These are phyloP conservation scores for Anabas testudineus DNA, from an alignment of 2,797 vertebrate species.

Conservation along the genomic window DNA sequence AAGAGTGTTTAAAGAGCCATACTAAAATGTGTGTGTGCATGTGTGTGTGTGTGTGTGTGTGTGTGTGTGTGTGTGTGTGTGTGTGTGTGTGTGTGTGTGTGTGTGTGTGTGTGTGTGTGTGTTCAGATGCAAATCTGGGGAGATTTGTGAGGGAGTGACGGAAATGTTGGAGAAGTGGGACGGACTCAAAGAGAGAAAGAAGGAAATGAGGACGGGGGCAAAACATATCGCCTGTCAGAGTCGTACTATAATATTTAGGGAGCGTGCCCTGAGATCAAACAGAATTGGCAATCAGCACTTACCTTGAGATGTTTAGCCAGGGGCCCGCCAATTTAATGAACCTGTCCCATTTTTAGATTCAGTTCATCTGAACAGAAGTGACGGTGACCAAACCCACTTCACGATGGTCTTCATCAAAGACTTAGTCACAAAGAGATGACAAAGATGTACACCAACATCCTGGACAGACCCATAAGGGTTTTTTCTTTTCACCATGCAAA, in stretches of 20 bases:
- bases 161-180: neutral
- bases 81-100: too few relatives aligned
- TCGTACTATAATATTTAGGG: conserved; percentile 22
- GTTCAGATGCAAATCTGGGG: conserved; percentile 4
- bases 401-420: too few relatives aligned
- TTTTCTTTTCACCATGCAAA: too few relatives aligned
- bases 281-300: conserved; percentile 42
- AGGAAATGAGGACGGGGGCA: conserved; percentile 4
- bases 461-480: too few relatives aligned
- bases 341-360: conserved; percentile 3
- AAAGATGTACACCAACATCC: too few relatives aligned
- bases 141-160: too few relatives aligned
- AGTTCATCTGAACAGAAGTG: neutral
- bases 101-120: too few relatives aligned
- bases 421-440: too few relatives aligned
- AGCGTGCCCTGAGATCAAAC: conserved; percentile 30
- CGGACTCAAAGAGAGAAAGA: neutral
- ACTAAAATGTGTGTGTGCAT: too few relatives aligned
- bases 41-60: too few relatives aligned
- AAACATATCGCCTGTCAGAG: conserved; percentile 18
- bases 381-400: conserved; percentile 3
- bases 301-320: conserved; percentile 50
- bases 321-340: conserved; percentile 25
- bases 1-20: too few relatives aligned
- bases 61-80: too few relatives aligned